Percentiles rank a stretch among this genome's conserved stretches.
These are phyloP conservation scores for Diadophis punctatus DNA, from an alignment of 2,113 vertebrate genomes.

Conservation along the genomic window DNA sequence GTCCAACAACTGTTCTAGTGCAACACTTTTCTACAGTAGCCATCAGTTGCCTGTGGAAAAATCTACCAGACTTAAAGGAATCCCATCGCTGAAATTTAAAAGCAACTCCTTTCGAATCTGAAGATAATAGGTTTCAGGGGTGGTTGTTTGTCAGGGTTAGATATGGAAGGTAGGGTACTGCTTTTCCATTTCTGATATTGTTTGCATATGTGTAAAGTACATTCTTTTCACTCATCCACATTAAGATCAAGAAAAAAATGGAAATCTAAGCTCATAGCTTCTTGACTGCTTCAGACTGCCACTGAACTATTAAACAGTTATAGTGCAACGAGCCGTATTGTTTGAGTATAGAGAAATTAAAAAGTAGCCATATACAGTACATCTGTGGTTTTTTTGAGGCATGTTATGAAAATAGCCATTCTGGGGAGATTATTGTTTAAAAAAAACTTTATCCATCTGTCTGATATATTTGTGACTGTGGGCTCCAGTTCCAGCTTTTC, in stretches of 20 bases:
- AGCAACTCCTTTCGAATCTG: neutral
- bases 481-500: conserved; percentile 57
- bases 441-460: conserved; percentile 66
- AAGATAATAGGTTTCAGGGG: neutral
- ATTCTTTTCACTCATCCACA: conserved; percentile 35
- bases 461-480: conserved; percentile 57
- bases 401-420: conserved; percentile 60
- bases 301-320: conserved; percentile 25
- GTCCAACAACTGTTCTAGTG: neutral
- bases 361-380: conserved; percentile 41
- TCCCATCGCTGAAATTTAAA: neutral
- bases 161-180: conserved; percentile 43
- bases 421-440: conserved; percentile 49
- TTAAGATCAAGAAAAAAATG: conserved; percentile 25
- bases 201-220: conserved; percentile 35
- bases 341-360: conserved; percentile 55
- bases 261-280: neutral
- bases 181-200: conserved; percentile 24
- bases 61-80: neutral
- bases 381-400: conserved; percentile 64
- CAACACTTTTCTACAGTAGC: neutral
- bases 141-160: neutral
- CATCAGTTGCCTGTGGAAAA: neutral
- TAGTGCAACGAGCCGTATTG: conserved; percentile 46
- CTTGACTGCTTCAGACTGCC: conserved; percentile 38